Conservation (phyloP, 2,888 invertebrate species). For the Melipona bicolor region DNA sequence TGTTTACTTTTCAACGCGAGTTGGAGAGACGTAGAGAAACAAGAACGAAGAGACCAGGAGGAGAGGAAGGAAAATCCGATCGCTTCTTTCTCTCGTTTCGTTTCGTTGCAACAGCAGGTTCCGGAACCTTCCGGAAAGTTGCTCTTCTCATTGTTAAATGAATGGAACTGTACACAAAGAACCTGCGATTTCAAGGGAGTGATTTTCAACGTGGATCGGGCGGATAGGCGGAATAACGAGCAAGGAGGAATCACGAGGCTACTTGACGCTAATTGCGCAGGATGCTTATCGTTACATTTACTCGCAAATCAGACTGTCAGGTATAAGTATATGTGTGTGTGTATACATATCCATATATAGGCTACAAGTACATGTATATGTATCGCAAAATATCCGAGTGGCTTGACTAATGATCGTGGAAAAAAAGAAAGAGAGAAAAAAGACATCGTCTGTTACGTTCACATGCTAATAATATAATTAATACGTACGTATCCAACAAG, state of each 20-base stretch:
- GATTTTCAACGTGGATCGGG: conserved; percentile 50
- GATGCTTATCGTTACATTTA: conserved; percentile 65
- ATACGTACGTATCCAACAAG: conserved; percentile 5
- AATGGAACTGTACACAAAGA: conserved; percentile 52
- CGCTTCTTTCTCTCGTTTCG: conserved; percentile 16
- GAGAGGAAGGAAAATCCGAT: neutral
- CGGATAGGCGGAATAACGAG: conserved; percentile 63
- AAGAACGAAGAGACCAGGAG: neutral
- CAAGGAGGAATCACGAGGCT: conserved; percentile 62
- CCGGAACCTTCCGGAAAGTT: conserved; percentile 28
- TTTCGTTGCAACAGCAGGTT: neutral
- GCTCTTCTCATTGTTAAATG: conserved; percentile 60
- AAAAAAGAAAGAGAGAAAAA: conserved; percentile 50
- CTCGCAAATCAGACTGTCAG: conserved; percentile 52
- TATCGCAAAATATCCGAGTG: conserved; percentile 42
- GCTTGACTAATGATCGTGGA: conserved; percentile 56
- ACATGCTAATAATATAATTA: neutral
- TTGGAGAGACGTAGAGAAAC: conserved; percentile 8
- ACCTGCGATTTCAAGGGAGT: conserved; percentile 49
- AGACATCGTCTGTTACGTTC: conserved; percentile 44
- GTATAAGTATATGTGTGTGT: neutral
- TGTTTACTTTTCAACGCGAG: conserved; percentile 8
- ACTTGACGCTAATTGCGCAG: conserved; percentile 70
- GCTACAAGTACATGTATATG: conserved; percentile 19
- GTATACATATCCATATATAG: conserved; percentile 8